These are phyloP conservation scores for Sialis lutaria DNA, from an alignment of 2,888 invertebrate species.

Conservation along the genomic window DNA sequence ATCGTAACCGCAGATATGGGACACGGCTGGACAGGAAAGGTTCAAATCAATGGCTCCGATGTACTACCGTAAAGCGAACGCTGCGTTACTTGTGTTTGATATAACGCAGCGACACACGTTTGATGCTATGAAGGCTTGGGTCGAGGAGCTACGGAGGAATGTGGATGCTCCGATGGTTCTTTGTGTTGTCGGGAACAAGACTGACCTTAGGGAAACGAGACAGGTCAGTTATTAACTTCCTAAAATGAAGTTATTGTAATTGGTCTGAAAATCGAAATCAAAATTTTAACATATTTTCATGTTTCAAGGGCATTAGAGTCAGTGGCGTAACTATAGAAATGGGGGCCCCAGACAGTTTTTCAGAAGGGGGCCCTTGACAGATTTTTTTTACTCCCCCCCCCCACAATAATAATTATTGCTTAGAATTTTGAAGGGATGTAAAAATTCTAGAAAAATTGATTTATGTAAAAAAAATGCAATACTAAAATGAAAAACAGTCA, in stretches of 20 bases:
- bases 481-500: too few relatives aligned
- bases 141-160: constrained; percentile 58
- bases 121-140: constrained; percentile 70
- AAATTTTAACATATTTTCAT: too few relatives aligned
- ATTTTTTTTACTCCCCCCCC: too few relatives aligned
- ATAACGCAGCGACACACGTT: constrained; percentile 62
- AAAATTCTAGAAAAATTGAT: too few relatives aligned
- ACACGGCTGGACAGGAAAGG: constrained; percentile 75
- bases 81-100: constrained; percentile 75
- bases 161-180: constrained; percentile 64
- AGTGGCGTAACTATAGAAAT: too few relatives aligned
- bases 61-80: constrained; percentile 86
- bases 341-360: too few relatives aligned
- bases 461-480: too few relatives aligned
- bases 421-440: too few relatives aligned
- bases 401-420: too few relatives aligned
- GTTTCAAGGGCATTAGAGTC: too few relatives aligned
- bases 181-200: constrained; percentile 72
- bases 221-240: constrained; percentile 31
- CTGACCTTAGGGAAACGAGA: constrained; percentile 49
- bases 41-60: constrained; percentile 87
- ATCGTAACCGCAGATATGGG: constrained; percentile 49
- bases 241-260: neutral
- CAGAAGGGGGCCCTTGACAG: too few relatives aligned
- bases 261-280: too few relatives aligned